Evolutionary conservation across 2,113 vertebrate genomes (phyloP), one percentile per base, ranked within the genome.

Genomic region (Stomatorhinus ivindoensis): DNA sequence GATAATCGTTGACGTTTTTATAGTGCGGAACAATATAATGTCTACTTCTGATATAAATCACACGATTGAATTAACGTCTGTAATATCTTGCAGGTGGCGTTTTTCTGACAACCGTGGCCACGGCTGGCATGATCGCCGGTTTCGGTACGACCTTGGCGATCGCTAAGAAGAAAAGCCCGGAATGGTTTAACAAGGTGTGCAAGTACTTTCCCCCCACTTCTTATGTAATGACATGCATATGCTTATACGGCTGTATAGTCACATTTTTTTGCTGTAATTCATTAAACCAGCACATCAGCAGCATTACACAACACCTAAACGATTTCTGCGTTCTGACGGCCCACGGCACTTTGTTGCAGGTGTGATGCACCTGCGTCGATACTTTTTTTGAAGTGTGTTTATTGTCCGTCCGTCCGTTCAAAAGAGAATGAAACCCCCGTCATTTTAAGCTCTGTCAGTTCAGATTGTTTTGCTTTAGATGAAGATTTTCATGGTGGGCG

Each of bases 151-250:
- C 97, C 0, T 92, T 99, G 87, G 97, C 97, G 9, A 87, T 99
- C 92, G 95, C 98, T 9, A 99, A 98, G 94, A 99, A 97, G 93
- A 98, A 94, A 91, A 98, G 96, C 50, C 98, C 98, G 0, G 93
- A 94, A 13, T 99, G 97, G 98, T 99, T 99, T 89, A 96, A 89
- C 92, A 99, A 99, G 97, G 98, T 99, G 91, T 90, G 95, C 93
- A 90, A 88, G 44, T 80, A 55, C 65, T 80, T 35, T 4, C 4
- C 65, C n/a, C 65, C 27, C 65, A 13, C 10, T 73, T 73, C 65
- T 35, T 4, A 13, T 76, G 11, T 4, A 2, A 17, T 31, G 15
- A 76, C 13, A 17, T 76, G 69, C 31, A 4, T 73, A n/a, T 61
- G 24, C 24, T n/a, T 61, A 65, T 65, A 65, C 0, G 58, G 58